Base-by-base conservation (phyloP, 2,113 vertebrate genomes). In the Lasiurus cinereus region DNA sequence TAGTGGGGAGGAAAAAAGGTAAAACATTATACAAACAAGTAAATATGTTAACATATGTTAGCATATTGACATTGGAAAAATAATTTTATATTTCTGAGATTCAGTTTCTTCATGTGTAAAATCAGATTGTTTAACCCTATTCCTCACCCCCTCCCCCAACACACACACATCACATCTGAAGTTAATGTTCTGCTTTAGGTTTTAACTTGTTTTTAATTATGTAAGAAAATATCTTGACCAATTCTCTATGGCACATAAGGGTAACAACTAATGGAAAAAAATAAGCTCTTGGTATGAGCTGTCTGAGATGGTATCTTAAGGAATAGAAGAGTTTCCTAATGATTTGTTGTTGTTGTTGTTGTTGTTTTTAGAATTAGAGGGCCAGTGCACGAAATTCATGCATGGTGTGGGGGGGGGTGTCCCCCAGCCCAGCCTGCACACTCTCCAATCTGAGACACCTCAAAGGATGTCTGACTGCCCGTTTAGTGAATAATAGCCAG, bases 241-340 rank as follows among this genome's bases (percentile, higher is more conserved):
- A 78, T 2, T 33, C 31, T 89, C 14, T 19, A 54, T 91, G 4
- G 83, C 85, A 22, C 31, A 83, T 80, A 52, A 78, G 59, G 69
- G 27, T 72, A 83, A 88, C 12, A 90, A 80, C 59, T 46, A 94
- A 21, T 91, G 3, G 29, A 73, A 93, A 95, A 95, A 90, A 12
- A 46, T 43, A 33, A 46, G 2, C 3, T 36, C 16, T 89, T 80
- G 22, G 19, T 85, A 21, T 56, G 73, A n/a, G 50, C 79, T 77
- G 13, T 67, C 14, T 46, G 8, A 36, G 59, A 76, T 91, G 1
- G 7, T 76, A 21, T 56, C 33, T 64, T 54, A 21, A 87, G 54
- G 21, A 74, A 59, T 2, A 66, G 19, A 89, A 89, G 46, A 24
- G 27, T 67, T 4, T 74, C 10, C 14, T 27, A 85, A 2, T 33